phyloP scores from a whole-genome alignment of 2,888 invertebrate species.

The Lochmaea capreae region DNA sequence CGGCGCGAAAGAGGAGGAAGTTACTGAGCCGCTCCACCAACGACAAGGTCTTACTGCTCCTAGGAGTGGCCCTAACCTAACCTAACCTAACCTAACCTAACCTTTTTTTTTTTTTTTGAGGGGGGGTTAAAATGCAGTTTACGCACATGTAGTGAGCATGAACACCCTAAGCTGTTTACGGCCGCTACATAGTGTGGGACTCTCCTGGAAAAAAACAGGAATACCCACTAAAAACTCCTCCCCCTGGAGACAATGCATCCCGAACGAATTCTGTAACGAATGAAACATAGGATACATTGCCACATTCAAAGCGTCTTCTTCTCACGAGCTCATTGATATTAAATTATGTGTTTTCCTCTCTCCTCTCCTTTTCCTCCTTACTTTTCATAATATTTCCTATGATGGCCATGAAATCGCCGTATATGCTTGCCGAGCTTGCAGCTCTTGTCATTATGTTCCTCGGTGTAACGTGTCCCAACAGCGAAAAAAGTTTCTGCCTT shows the following conservation, averaged over 20 bases:
- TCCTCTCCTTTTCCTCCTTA: not conserved
- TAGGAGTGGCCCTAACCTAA: no score
- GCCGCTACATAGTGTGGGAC: not conserved
- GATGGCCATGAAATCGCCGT: not conserved
- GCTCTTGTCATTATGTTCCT: not conserved
- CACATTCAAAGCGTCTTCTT: not conserved
- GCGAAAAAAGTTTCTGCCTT: not conserved
- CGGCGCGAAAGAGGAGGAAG: no score
- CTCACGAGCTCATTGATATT: not conserved
- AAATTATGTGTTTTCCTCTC: not conserved
- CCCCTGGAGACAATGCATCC: not conserved
- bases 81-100: constrained; percentile 4
- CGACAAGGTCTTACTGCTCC: no score
- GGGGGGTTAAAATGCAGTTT: not conserved
- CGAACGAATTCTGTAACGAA: not conserved
- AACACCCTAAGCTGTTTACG: not conserved
- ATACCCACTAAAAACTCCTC: not conserved
- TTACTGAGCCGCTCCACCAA: no score
- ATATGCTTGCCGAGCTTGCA: not conserved
- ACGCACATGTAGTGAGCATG: not conserved
- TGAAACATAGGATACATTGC: not conserved
- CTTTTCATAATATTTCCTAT: not conserved
- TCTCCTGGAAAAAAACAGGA: not conserved
- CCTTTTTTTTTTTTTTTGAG: not conserved
- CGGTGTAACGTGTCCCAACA: not conserved